These are phyloP conservation scores for Laterallus jamaicensis DNA, from an alignment of 2,113 vertebrate genomes.

Conservation along the genomic window DNA sequence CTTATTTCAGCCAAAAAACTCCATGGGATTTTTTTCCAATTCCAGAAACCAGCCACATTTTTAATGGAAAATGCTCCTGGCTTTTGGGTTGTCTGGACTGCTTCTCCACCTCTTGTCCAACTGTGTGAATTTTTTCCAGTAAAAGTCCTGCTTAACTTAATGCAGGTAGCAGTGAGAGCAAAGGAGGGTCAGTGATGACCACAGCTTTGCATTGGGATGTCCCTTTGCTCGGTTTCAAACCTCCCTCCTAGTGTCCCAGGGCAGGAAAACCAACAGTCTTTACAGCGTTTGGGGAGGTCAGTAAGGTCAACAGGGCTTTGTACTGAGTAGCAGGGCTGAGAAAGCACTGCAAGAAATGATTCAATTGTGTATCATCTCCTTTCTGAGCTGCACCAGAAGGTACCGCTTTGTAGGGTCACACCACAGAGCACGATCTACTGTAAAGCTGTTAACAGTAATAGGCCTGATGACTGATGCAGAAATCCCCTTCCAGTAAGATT, in stretches of 20 bases:
- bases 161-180: background rate
- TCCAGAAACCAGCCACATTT: background rate
- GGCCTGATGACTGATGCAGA: background rate
- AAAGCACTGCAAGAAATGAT: background rate
- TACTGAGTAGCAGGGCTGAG: background rate
- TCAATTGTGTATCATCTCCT: background rate
- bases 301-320: background rate
- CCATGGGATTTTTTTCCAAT: background rate
- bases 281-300: background rate
- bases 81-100: background rate
- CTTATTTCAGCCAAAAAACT: background rate
- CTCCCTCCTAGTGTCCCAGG: background rate
- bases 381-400: background rate
- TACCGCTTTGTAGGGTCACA: background rate
- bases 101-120: accelerated
- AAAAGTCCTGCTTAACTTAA: background rate
- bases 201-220: accelerated
- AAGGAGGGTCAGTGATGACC: background rate
- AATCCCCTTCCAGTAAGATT: background rate
- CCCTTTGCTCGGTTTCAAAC: background rate
- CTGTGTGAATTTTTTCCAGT: background rate
- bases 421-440: accelerated
- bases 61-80: background rate
- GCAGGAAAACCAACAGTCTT: background rate
- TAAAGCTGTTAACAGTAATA: background rate